Evolutionary conservation across 2,797 vertebrate genomes (phyloP), one percentile per base, ranked within the genome.

Genomic region (Lagocephalus sceleratus): DNA sequence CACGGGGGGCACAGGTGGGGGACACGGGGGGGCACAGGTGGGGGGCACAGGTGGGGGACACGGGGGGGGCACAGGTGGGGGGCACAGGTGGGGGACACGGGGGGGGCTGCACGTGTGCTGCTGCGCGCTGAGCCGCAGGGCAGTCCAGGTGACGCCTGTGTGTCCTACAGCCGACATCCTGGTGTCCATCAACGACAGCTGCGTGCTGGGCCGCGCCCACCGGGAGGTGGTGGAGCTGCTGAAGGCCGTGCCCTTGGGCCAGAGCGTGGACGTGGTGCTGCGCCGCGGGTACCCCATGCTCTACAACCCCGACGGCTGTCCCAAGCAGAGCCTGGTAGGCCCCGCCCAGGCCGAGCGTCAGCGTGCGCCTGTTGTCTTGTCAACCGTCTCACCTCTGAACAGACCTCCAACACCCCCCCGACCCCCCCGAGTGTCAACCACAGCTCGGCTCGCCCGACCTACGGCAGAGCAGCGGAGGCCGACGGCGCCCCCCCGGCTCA

Each of bases 231-330:
- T 92, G 60, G 90, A 91, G 69, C 76, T 91, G 79, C 75, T 92
- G 32, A 91, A 89, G 79, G 64, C 85, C 0, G 85, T 92, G 4
- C 88, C 88, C 0, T 81, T 90, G 71, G 90, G 91, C 19, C 89
- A 91, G 61, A 91, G 85, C 5, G 90, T 92, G 64, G 90, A 92
- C 6, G 82, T 92, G 78, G 90, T 91, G 22, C 84, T 92, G 52
- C 86, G 91, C 46, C 69, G 91, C 42, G 91, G 91, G 1, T 92
- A 92, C 78, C 90, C 91, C 1, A 91, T 92, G 87, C 88, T 92
- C 0, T 92, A 90, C 60, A 90, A 91, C 75, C 88, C 90, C 0
- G 89, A 92, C 0, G 91, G 91, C 1, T 89, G 88, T 59, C 90
- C 90, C 53, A 91, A 90, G 47, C 86, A 85, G 73, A 80, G 63